A percentile compares a stretch with the other conserved stretches of the same genome.
Conservation (phyloP, 2,888 invertebrate species). For the Netelia melanura region DNA sequence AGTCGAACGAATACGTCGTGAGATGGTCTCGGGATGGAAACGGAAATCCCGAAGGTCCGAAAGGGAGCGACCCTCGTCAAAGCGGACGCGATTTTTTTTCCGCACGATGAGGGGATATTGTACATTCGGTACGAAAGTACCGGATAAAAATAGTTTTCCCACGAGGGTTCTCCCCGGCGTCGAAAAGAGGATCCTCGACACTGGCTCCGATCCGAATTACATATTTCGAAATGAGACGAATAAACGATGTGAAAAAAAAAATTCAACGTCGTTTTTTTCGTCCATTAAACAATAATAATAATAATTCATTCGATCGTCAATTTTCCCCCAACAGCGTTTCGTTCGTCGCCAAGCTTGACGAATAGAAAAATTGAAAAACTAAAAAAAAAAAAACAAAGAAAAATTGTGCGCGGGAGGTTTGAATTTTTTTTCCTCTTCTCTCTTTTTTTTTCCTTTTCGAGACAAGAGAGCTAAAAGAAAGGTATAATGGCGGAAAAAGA, state of each 20-base stretch:
- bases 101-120: background rate
- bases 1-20: too few relatives aligned
- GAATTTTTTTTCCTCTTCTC: background rate
- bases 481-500: slow-evolving; percentile 59
- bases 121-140: background rate
- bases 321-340: background rate
- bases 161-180: background rate
- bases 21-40: background rate
- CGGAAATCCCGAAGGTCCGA: background rate
- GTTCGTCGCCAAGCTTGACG: background rate
- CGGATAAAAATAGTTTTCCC: slow-evolving; percentile 3
- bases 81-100: background rate
- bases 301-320: slow-evolving; percentile 16
- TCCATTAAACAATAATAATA: background rate
- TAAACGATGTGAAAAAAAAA: slow-evolving; percentile 3
- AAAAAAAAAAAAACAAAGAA: slow-evolving; percentile 28
- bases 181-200: background rate
- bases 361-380: slow-evolving; percentile 46
- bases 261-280: background rate
- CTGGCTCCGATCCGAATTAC: slow-evolving; percentile 14
- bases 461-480: slow-evolving; percentile 41
- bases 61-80: background rate
- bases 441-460: background rate
- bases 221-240: background rate
- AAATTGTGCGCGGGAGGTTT: slow-evolving; percentile 37